Base-by-base conservation (phyloP, 2,113 vertebrate genomes). In the Hypocryptadius cinnamomeus region DNA sequence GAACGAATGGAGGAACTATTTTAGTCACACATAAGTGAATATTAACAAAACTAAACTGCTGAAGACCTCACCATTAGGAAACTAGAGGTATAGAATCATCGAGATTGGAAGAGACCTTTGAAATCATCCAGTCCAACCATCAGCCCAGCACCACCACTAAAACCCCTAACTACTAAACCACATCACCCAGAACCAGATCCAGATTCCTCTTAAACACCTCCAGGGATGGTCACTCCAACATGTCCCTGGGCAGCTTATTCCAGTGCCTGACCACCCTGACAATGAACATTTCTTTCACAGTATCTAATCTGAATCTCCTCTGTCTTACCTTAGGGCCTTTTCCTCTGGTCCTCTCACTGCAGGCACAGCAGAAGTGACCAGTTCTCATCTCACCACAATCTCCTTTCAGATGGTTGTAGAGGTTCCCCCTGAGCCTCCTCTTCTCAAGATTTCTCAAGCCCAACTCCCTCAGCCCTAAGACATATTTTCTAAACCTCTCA, bases 361-460 rank as follows among this genome's bases (percentile, higher is more conserved):
- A 76, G 70, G 39, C 21, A 15, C 0, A 0, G 70, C 30, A 76
- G 63, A 19, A 48, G 8, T 47, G 40, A 47, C 8, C 1, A 1
- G 39, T 10, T 44, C 24, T 9, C n/a, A 61, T 13, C 54, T 48
- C 40, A 25, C 9, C 22, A 8, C 10, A 19, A 1, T 3, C 59
- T 82, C 47, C 47, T 76, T 22, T 35, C 47, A 61, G 17, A 3
- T 8, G 6, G 17, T 22, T 68, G 23, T 21, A 24, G 39, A n/a
- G 21, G 25, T 7, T 11, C 14, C 21, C 6, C 5, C 39, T 8
- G 5, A 69, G 30, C 17, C n/a, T 76, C 15, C 45, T 53, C 24
- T n/a, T n/a, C 39, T 68, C n/a, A 22, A 40, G 40, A 13, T 14
- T 47, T 11, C 48, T 35, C 39, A 61, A 61, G 25, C 17, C 11